Percentiles rank a stretch among this genome's conserved stretches.
phyloP scores from a whole-genome alignment of 1,140 invertebrate genomes.

The Pectinophora gossypiella region DNA sequence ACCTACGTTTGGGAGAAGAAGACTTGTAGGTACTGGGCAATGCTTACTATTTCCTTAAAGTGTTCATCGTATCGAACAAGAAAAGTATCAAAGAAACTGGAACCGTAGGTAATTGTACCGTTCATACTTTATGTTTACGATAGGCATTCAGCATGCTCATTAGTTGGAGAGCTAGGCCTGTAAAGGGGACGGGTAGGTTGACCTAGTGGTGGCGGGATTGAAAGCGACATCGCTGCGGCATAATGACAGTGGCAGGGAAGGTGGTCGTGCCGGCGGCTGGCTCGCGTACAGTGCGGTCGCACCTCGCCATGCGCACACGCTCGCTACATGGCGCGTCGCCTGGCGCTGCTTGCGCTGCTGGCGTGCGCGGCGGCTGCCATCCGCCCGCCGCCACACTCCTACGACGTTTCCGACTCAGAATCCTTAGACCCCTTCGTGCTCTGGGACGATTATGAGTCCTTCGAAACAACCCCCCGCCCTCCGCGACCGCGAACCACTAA shows the following conservation, averaged over 20 bases:
- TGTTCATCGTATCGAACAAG: too few species aligned
- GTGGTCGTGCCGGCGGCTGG: slow-evolving; percentile 35
- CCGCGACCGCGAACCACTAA: slow-evolving; percentile 25
- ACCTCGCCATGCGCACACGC: slow-evolving; percentile 69
- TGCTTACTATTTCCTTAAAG: too few species aligned
- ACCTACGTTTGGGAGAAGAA: too few species aligned
- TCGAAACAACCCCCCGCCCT: slow-evolving; percentile 29
- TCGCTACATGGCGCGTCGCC: slow-evolving; percentile 66
- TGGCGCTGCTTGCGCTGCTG: slow-evolving; percentile 65
- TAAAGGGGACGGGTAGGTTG: slow-evolving; percentile 35
- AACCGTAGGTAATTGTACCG: too few species aligned
- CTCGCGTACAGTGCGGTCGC: slow-evolving; percentile 57
- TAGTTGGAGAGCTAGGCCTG: slow-evolving; percentile 19
- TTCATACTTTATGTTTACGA: neutral
- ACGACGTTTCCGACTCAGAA: slow-evolving; percentile 36
- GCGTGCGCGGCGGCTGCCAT: slow-evolving; percentile 40
- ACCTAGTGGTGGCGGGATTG: slow-evolving; percentile 54
- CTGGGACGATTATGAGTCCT: slow-evolving; percentile 54
- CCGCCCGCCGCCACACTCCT: slow-evolving; percentile 26
- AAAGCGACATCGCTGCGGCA: slow-evolving; percentile 61
- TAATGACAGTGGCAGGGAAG: slow-evolving; percentile 65
- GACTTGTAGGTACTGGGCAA: too few species aligned
- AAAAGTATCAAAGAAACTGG: too few species aligned
- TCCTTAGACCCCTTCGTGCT: slow-evolving; percentile 43
- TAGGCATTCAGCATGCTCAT: neutral